Base-by-base conservation (phyloP, 2,113 vertebrate genomes). In the Scolopax mira region DNA sequence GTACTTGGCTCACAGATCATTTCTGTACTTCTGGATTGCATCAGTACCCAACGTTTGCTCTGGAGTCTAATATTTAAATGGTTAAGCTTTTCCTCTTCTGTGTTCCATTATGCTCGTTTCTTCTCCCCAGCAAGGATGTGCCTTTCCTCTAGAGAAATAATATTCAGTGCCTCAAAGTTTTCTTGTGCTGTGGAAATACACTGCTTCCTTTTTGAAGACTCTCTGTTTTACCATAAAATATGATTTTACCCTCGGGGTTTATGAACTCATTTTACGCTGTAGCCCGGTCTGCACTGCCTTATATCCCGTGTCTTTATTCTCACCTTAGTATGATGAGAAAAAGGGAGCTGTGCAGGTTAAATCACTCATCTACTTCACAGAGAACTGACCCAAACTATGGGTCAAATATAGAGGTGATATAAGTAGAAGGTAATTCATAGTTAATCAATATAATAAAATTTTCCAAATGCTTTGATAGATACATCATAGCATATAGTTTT, bases 41-140 rank as follows among this genome's bases (percentile, higher is more conserved):
- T 39, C 73, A 35, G 51, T 25, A 84, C 28, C 42, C 54, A 72
- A 0, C 3, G 7, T 52, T 27, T 78, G 55, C 66, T 62, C 80
- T 22, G 6, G 3, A 64, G 51, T 81, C 42, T 19, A 57, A 13
- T 4, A 70, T 31, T 65, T 57, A 78, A 33, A 75, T 8, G 14
- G 51, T 55, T 48, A 55, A 8, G 5, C 18, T 79, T 57, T 75
- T 88, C n/a, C 66, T 82, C 30, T 49, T n/a, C 37, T 35, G 7
- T 61, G 30, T 75, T 79, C 62, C 39, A 48, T 4, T 15, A 48
- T 19, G 57, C 51, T n/a, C 27, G 21, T 33, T 85, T 64, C 27
- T 67, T 79, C 74, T 57, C 41, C 33, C 31, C 51, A 69, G 1
- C 9, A 0, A 0, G 33, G 48, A 48, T 60, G n/a, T 11, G 15